These are phyloP conservation scores for Spondyliosoma cantharus DNA, from an alignment of 2,797 vertebrate genomes.

Conservation along the genomic window DNA sequence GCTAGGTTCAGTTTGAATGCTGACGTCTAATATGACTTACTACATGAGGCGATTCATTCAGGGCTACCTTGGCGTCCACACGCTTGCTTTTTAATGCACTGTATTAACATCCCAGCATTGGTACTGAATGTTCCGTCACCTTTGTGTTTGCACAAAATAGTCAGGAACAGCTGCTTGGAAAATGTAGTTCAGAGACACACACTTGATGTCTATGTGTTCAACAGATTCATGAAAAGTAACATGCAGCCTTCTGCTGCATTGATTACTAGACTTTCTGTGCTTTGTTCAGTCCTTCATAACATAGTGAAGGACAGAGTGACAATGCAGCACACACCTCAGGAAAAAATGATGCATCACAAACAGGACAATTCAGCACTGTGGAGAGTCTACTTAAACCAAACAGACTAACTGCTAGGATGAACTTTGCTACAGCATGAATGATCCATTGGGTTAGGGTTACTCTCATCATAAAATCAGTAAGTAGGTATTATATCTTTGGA, in stretches of 20 bases:
- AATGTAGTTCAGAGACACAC: neutral
- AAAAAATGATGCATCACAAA: too few relatives aligned
- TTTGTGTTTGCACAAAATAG: neutral
- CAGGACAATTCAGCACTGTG: too few relatives aligned
- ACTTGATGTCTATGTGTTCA: neutral
- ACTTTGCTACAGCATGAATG: neutral
- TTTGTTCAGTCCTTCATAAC: neutral
- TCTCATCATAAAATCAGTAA: constrained; percentile 9
- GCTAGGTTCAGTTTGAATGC: too few relatives aligned
- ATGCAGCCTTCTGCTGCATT: neutral
- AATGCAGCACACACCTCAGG: neutral
- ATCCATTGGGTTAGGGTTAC: neutral
- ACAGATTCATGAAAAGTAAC: neutral
- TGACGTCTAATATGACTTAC: too few relatives aligned
- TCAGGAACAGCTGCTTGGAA: neutral
- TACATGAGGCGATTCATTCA: neutral
- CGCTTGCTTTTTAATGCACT: neutral
- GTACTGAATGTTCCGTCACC: neutral
- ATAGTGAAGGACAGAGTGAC: neutral
- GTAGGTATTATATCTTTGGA: neutral
- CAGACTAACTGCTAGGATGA: neutral
- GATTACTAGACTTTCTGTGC: neutral
- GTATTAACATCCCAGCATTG: neutral
- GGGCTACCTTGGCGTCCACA: neutral
- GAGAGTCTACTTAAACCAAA: neutral